These are phyloP conservation scores for Atlantisia rogersi DNA, from an alignment of 2,113 vertebrate species.

Conservation along the genomic window DNA sequence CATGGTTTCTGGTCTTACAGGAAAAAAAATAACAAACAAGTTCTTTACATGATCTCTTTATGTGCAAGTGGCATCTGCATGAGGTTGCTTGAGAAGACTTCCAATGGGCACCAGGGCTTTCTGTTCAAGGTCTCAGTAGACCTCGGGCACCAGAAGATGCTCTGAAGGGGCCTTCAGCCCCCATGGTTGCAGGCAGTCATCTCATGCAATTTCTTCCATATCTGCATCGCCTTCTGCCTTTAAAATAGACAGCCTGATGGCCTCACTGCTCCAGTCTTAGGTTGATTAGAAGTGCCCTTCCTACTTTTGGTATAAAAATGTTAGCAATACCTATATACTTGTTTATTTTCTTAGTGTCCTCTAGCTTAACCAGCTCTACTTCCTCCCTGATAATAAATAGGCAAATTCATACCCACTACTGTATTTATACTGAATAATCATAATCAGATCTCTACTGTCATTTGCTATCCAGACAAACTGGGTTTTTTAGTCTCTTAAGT, in stretches of 20 bases:
- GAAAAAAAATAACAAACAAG: neutral
- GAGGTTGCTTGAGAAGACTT: neutral
- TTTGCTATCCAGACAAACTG: neutral
- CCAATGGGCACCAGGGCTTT: neutral
- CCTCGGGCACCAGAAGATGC: neutral
- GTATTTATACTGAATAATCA: neutral
- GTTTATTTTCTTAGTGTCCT: neutral
- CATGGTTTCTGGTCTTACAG: neutral
- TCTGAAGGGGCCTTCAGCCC: neutral
- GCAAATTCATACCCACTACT: neutral
- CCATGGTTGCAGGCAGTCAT: rapidly evolving
- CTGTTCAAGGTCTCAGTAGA: neutral
- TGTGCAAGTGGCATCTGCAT: neutral
- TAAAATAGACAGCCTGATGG: neutral
- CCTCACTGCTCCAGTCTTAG: neutral
- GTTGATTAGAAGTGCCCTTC: neutral
- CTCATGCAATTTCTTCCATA: neutral
- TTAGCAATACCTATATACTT: neutral
- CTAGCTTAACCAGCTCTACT: neutral
- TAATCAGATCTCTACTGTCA: neutral
- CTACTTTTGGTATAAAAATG: neutral
- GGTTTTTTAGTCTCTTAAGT: neutral
- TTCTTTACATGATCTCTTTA: neutral
- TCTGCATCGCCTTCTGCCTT: neutral
- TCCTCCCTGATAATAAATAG: neutral